Conservation (phyloP, 2,113 vertebrate genomes). For the Tyrannus savana region DNA sequence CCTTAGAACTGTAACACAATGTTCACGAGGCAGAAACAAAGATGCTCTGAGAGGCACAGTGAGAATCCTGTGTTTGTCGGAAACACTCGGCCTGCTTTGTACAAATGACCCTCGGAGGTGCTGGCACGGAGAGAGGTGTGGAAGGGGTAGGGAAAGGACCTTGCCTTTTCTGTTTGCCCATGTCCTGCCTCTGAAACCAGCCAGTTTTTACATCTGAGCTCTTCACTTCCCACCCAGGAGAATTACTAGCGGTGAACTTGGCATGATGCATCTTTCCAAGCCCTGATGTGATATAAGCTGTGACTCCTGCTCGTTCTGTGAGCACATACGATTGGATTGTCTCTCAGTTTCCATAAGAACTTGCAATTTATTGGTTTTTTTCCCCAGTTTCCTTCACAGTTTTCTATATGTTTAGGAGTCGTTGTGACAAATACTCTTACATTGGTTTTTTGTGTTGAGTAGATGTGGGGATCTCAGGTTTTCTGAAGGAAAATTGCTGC, state of each 20-base stretch:
- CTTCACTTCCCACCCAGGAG: background rate
- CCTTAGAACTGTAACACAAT: slow-evolving; percentile 15
- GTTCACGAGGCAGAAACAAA: background rate
- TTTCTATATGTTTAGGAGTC: background rate
- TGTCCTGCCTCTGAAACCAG: background rate
- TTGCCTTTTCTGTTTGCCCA: background rate
- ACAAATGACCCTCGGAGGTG: background rate
- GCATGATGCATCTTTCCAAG: background rate
- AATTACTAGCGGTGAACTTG: background rate
- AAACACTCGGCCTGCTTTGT: background rate
- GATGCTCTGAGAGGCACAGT: background rate
- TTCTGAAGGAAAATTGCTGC: background rate
- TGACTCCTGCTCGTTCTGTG: background rate
- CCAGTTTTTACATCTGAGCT: background rate
- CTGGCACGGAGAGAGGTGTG: background rate
- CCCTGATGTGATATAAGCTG: background rate
- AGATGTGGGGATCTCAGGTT: background rate
- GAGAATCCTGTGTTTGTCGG: background rate
- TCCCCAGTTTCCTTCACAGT: background rate
- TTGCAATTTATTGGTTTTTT: background rate
- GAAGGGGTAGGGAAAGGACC: background rate
- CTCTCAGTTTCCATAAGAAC: background rate
- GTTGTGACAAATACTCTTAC: background rate
- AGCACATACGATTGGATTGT: background rate
- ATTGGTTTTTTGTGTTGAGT: background rate